These are phyloP conservation scores for Beroe forskalii DNA, from an alignment of 37 sponge, comb jelly and placozoan species.

Conservation along the genomic window DNA sequence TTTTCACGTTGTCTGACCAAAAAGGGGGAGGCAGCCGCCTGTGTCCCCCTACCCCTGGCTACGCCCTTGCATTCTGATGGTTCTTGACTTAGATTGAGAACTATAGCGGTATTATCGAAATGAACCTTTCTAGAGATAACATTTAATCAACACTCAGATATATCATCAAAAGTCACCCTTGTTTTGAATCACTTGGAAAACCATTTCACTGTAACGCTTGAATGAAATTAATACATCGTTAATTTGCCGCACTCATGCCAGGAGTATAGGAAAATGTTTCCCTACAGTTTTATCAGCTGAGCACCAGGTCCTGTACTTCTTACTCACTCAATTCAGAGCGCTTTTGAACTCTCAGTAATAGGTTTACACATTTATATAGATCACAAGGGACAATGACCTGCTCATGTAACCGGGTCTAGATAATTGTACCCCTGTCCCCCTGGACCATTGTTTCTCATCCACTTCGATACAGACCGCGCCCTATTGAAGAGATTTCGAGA, in stretches of 20 bases:
- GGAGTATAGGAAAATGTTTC: too few species aligned
- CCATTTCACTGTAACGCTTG: background rate
- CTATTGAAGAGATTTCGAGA: background rate
- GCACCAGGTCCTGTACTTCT: too few species aligned
- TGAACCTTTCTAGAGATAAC: too few species aligned
- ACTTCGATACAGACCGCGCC: background rate
- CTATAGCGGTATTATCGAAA: too few species aligned
- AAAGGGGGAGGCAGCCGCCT: too few species aligned
- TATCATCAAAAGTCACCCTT: background rate
- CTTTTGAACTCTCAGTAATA: background rate
- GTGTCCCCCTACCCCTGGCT: too few species aligned
- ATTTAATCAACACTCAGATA: too few species aligned
- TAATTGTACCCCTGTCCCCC: background rate
- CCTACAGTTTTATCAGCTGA: background rate
- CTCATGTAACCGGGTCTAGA: background rate
- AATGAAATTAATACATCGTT: too few species aligned
- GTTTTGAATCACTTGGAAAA: background rate
- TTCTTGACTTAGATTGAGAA: too few species aligned
- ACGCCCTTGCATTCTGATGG: too few species aligned
- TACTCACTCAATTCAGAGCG: too few species aligned
- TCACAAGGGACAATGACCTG: background rate
- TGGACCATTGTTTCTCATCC: background rate
- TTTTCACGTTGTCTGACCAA: too few species aligned
- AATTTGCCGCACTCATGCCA: background rate
- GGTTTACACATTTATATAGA: background rate